These are phyloP conservation scores for Piscicola geometra DNA, from an alignment of 2,888 invertebrate genomes.

Conservation along the genomic window DNA sequence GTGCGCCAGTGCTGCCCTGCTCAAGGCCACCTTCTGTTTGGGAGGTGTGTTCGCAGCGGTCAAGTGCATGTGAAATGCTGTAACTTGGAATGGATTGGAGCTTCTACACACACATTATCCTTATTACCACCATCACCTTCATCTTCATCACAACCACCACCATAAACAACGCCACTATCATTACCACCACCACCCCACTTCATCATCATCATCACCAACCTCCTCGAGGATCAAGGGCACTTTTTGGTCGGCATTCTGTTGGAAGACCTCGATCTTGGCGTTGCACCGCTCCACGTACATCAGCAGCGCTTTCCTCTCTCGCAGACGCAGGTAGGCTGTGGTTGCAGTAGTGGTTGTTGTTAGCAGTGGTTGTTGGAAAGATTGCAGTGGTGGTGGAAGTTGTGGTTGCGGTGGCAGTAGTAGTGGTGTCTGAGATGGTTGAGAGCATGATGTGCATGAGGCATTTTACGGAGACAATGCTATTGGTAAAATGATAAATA, in stretches of 20 bases:
- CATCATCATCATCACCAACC: not conserved
- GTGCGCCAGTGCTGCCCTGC: slow-evolving; percentile 25
- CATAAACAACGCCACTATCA: too few species aligned
- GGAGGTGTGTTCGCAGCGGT: too few species aligned
- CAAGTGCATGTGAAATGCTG: too few species aligned
- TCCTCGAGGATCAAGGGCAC: slow-evolving; percentile 6
- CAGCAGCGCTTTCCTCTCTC: slow-evolving; percentile 28
- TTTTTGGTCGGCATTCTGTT: not conserved
- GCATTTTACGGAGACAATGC: too few species aligned
- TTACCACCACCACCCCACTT: slow-evolving; percentile 5
- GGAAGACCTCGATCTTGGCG: slow-evolving; percentile 22
- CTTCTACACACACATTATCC: too few species aligned
- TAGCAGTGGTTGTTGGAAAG: not conserved
- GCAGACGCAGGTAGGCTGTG: slow-evolving; percentile 31
- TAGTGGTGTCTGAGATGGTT: not conserved
- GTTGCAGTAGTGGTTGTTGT: not conserved
- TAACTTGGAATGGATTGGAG: too few species aligned
- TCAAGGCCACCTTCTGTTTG: slow-evolving; percentile 29
- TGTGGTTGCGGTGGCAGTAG: too few species aligned
- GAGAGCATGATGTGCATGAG: not conserved
- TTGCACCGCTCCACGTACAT: slow-evolving; percentile 30
- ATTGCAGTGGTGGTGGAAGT: not conserved
- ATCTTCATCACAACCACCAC: too few species aligned
- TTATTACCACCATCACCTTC: too few species aligned
- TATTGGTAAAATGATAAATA: too few species aligned